Conservation (phyloP, 2,113 vertebrate species). For the Aplodontia rufa region DNA sequence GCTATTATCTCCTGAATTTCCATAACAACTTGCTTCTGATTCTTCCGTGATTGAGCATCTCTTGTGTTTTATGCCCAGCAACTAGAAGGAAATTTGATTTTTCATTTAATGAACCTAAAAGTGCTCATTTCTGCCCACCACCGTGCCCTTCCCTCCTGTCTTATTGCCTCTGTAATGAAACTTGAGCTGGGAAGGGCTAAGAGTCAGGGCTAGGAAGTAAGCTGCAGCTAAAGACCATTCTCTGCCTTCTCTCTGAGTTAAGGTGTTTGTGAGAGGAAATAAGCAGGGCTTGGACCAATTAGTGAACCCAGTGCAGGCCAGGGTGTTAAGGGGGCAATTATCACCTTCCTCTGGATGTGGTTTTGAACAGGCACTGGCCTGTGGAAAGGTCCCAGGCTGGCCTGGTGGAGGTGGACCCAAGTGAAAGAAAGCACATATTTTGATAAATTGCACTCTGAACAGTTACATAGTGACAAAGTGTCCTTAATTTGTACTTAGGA, state of each 20-base stretch:
- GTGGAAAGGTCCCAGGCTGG: background rate
- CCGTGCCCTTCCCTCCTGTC: background rate
- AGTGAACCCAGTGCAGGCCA: background rate
- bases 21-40: background rate
- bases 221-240: background rate
- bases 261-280: constrained; percentile 35
- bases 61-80: background rate
- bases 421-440: constrained; percentile 59
- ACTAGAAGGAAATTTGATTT: background rate
- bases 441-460: constrained; percentile 33
- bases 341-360: constrained; percentile 36
- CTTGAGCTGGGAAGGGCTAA: background rate
- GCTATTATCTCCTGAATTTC: background rate
- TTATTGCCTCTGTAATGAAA: background rate
- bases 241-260: background rate
- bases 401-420: background rate
- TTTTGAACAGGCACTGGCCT: background rate
- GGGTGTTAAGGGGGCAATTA: constrained; percentile 53
- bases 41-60: background rate
- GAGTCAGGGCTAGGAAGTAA: background rate
- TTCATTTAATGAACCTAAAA: background rate
- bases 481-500: constrained; percentile 13
- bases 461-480: background rate
- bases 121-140: background rate
- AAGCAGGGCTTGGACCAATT: background rate